phyloP scores from a whole-genome alignment of 2,113 vertebrate genomes.

The Rhipidura dahli region DNA sequence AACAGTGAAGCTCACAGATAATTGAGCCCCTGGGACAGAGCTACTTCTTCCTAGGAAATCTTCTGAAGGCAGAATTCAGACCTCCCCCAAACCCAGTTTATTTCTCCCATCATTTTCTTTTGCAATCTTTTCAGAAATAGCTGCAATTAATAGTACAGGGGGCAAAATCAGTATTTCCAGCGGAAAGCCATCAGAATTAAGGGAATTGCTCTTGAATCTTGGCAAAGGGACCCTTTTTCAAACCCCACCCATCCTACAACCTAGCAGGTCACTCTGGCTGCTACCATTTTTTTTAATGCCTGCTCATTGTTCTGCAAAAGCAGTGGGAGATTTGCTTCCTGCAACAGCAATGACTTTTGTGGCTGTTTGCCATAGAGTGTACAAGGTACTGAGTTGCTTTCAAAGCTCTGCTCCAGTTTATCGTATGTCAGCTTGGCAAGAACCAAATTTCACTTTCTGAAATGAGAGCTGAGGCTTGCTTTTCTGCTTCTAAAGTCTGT shows the following conservation, averaged over 20 bases:
- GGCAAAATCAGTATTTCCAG: not conserved
- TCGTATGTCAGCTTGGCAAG: not conserved
- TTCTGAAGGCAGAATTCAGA: not conserved
- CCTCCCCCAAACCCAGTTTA: not conserved
- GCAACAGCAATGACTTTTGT: not conserved
- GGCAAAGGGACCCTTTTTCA: not conserved
- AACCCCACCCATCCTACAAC: not conserved
- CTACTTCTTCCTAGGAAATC: not conserved
- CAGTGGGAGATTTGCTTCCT: constrained; percentile 39
- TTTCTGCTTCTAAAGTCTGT: not conserved
- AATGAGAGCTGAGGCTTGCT: not conserved
- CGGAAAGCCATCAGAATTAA: not conserved
- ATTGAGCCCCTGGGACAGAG: not conserved
- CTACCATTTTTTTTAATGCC: not conserved
- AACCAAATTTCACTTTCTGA: not conserved
- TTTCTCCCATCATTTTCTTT: not conserved
- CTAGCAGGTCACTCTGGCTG: not conserved
- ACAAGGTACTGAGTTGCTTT: not conserved
- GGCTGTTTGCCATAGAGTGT: constrained; percentile 2
- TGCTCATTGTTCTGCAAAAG: constrained; percentile 40
- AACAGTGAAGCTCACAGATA: not conserved
- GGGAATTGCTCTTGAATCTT: not conserved
- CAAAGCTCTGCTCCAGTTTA: not conserved
- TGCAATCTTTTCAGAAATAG: not conserved
- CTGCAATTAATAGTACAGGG: not conserved